Base-by-base conservation (phyloP, 2,888 invertebrate genomes). In the Craniophora ligustri region DNA sequence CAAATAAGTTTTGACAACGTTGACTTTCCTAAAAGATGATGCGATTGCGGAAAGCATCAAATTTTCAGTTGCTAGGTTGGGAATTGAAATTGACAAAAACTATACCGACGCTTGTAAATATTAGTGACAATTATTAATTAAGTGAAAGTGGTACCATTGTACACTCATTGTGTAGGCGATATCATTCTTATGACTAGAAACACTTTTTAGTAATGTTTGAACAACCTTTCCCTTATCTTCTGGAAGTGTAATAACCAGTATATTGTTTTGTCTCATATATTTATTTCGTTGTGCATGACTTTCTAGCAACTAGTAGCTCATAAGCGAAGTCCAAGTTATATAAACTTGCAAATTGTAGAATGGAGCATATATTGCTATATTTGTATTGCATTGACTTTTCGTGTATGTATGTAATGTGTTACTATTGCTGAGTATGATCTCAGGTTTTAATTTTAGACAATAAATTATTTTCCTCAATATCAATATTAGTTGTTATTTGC, bases 1-100 rank as follows among this genome's bases (percentile, higher is more conserved):
- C 95, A 95, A 78, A 95, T 95, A 73, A 94, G 94, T 73, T 95
- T 95, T 75, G 95, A 95, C 79, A 94, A 93, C 78, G 76, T 91
- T 23, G 92, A 93, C 57, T 91, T 92, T 55, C 89, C 91, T 39
- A 92, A 90, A 64, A 89, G 93, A 78, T 94, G 91, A 93, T 74
- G 58, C 58, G 70, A 30, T 53, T 65, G 19, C 40, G 26, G 13
- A 7, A 23, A 45, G 21, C 36, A 51, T 45, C 39, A 42, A 31
- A 15, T 40, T 31, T 38, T 31, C 19, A 44, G 38, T 30, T 35
- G 45, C 46, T 28, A 35, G 32, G 15, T 42, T 46, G 11, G 46
- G 11, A 7, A 34, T 36, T 45, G 13, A 41, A 62, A 5, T 34
- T 48, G 38, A 58, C 23, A 26, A 42, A 34, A 51, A 35, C 10